Conservation (phyloP, 1,140 invertebrate species). For the Cotesia typhae region DNA sequence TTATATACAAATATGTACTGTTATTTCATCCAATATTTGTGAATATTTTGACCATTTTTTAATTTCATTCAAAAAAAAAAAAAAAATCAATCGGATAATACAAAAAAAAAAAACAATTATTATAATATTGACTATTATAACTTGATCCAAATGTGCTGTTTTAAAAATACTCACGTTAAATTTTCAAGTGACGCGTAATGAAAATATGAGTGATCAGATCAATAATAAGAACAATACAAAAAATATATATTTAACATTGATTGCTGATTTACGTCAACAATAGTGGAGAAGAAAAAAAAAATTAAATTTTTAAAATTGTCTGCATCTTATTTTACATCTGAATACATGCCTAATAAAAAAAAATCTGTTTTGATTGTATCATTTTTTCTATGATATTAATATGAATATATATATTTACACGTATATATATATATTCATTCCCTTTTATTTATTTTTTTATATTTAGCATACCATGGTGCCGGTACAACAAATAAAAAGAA, state of each 20-base stretch:
- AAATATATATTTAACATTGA: neutral
- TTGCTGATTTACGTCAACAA: conserved; percentile 15
- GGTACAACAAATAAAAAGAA: conserved; percentile 1
- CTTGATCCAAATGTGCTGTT: conserved; percentile 39
- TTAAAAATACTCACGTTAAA: conserved; percentile 40
- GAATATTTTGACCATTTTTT: conserved; percentile 16
- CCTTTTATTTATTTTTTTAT: neutral
- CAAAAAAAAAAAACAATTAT: conserved; percentile 32
- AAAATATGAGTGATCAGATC: conserved; percentile 41
- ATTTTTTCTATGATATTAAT: conserved; percentile 9
- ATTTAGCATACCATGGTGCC: neutral
- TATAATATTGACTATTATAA: conserved; percentile 24
- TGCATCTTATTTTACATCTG: conserved; percentile 60
- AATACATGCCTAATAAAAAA: conserved; percentile 61
- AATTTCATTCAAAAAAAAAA: neutral
- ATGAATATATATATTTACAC: neutral
- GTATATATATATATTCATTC: neutral
- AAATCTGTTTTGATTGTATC: conserved; percentile 57
- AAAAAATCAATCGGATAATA: neutral
- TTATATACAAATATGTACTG: neutral
- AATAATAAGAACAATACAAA: neutral
- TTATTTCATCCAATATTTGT: conserved; percentile 21
- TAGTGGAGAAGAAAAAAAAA: conserved; percentile 32
- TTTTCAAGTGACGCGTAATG: conserved; percentile 47
- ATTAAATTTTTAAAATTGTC: conserved; percentile 48